phyloP scores from a whole-genome alignment of 2,113 vertebrate species.

The Aldabrachelys gigantea region DNA sequence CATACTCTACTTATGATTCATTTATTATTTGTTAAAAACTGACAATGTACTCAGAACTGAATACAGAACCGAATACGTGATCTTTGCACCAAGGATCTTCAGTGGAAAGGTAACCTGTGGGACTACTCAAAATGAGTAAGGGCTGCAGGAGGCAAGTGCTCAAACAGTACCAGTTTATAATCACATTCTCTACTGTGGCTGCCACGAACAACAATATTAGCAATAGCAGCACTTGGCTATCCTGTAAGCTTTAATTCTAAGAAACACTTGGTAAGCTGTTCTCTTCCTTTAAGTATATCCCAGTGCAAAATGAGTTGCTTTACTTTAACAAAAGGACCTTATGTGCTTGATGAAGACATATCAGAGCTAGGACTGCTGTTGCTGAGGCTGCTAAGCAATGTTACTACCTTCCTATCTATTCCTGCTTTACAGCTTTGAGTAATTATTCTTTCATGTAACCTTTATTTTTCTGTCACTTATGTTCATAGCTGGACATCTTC shows the following conservation, averaged over 20 bases:
- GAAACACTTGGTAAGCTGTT: constrained; percentile 10
- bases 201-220: not conserved
- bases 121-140: not conserved
- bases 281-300: not conserved
- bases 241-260: not conserved
- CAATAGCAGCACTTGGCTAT: not conserved
- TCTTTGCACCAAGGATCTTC: not conserved
- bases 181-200: not conserved
- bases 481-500: constrained; percentile 9
- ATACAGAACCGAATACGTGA: not conserved
- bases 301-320: not conserved
- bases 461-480: constrained; percentile 14
- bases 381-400: constrained; percentile 59
- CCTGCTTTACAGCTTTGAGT: constrained; percentile 9
- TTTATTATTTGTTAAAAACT: not conserved
- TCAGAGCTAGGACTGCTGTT: constrained; percentile 3
- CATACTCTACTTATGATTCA: not conserved
- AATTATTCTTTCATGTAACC: constrained; percentile 19
- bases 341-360: not conserved
- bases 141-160: not conserved
- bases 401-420: constrained; percentile 31
- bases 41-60: not conserved
- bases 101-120: not conserved
- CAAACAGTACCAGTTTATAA: not conserved
- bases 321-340: constrained; percentile 22